Evolutionary conservation across 2,888 invertebrate species (phyloP).

Genomic region (Bembecia ichneumoniformis): DNA sequence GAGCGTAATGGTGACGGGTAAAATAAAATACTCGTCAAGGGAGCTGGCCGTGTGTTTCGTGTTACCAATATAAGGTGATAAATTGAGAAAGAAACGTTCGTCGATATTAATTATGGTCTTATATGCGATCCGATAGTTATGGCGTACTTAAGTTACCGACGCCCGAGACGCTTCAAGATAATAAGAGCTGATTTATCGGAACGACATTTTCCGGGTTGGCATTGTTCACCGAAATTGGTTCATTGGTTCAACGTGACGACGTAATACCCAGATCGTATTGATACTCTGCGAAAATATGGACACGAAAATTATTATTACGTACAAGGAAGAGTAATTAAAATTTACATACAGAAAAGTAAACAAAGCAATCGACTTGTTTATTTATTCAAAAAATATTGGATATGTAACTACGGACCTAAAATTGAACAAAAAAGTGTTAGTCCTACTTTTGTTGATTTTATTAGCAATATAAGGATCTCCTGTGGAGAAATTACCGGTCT

Average conservation of each 20-base stretch:
- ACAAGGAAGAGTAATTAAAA: not conserved
- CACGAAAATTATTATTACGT: not conserved
- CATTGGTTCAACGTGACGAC: not conserved
- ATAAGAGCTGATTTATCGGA: not conserved
- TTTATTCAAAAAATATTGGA: too few relatives aligned
- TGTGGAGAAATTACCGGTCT: too few relatives aligned
- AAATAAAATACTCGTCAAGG: not conserved
- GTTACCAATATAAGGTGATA: conserved; percentile 26
- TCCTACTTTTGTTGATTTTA: too few relatives aligned
- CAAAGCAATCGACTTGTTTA: too few relatives aligned
- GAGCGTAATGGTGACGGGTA: too few relatives aligned
- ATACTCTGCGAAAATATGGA: not conserved
- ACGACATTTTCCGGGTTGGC: conserved; percentile 2
- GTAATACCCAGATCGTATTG: not conserved
- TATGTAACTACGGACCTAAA: too few relatives aligned
- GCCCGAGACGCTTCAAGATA: conserved; percentile 10
- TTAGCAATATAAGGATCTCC: too few relatives aligned
- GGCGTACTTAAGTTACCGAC: not conserved
- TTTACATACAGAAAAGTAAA: too few relatives aligned
- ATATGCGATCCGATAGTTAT: conserved; percentile 7
- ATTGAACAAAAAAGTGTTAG: too few relatives aligned
- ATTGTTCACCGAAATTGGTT: not conserved
- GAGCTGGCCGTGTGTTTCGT: conserved; percentile 10
- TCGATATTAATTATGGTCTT: conserved; percentile 36
- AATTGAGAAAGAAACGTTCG: conserved; percentile 35